phyloP scores from a whole-genome alignment of 2,797 vertebrate species.

The Nyctibius grandis region DNA sequence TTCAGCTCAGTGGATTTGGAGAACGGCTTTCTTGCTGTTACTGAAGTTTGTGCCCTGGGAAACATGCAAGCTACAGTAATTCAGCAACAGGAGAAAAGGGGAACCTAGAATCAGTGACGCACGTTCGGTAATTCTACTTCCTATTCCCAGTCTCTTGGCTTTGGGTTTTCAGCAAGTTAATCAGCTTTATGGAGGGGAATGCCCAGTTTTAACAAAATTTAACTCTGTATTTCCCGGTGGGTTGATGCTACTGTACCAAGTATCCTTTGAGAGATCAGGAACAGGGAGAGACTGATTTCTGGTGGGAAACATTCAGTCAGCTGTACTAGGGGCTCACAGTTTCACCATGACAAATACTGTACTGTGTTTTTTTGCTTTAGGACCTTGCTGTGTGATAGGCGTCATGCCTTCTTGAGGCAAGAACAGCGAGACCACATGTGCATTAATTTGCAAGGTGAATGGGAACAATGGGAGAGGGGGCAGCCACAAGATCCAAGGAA shows the following conservation, averaged over 20 bases:
- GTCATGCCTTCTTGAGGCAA: background rate
- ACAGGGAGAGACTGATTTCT: background rate
- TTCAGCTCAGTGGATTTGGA: constrained; percentile 44
- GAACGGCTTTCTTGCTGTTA: background rate
- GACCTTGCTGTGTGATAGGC: background rate
- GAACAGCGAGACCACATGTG: background rate
- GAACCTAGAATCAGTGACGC: constrained; percentile 45
- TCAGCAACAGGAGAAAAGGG: constrained; percentile 40
- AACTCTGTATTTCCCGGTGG: background rate
- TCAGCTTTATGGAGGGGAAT: constrained; percentile 42
- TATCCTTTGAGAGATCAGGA: background rate
- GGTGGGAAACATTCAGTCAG: background rate
- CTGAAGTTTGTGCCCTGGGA: background rate
- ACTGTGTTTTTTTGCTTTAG: background rate
- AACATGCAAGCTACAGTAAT: background rate
- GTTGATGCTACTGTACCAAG: background rate
- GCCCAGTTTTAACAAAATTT: background rate
- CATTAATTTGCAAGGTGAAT: background rate
- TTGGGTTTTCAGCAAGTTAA: constrained; percentile 44
- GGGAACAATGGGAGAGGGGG: background rate
- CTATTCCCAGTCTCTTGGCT: constrained; percentile 34
- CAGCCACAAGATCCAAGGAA: background rate
- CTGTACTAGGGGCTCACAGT: background rate
- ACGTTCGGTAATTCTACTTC: constrained; percentile 28
- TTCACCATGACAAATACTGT: background rate